These are phyloP conservation scores for Xiphophorus hellerii DNA, from an alignment of 2,113 vertebrate species.

Conservation along the genomic window DNA sequence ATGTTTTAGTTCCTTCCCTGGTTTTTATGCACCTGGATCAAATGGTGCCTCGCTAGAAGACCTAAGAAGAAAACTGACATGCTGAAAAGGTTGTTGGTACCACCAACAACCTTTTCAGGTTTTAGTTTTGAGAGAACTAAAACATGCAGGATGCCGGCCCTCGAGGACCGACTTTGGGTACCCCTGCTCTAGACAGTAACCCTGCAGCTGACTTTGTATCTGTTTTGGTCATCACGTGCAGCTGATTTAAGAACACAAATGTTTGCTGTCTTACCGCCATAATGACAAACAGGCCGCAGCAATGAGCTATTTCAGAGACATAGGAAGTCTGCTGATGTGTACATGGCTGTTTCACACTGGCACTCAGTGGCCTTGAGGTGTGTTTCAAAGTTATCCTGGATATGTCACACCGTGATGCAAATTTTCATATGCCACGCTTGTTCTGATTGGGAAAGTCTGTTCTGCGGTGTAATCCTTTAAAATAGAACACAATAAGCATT, in stretches of 20 bases:
- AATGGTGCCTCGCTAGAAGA: too few relatives aligned
- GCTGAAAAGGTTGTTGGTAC: too few relatives aligned
- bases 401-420: neutral
- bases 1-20: too few relatives aligned
- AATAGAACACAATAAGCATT: too few relatives aligned
- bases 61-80: too few relatives aligned
- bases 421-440: conserved; percentile 10
- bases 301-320: conserved; percentile 5
- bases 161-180: too few relatives aligned
- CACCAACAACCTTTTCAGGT: too few relatives aligned
- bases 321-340: conserved; percentile 25
- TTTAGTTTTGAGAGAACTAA: too few relatives aligned
- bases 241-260: conserved; percentile 1
- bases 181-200: neutral
- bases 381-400: conserved; percentile 21
- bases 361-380: conserved; percentile 29
- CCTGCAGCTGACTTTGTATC: neutral
- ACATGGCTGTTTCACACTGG: conserved; percentile 39
- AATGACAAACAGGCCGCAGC: conserved; percentile 24
- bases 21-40: too few relatives aligned
- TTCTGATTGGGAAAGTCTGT: conserved; percentile 27
- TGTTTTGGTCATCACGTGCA: neutral
- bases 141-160: too few relatives aligned
- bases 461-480: neutral
- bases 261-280: conserved; percentile 1